Base-by-base conservation (phyloP, 1,140 invertebrate genomes). In the Pseudomyrmex sp. region DNA sequence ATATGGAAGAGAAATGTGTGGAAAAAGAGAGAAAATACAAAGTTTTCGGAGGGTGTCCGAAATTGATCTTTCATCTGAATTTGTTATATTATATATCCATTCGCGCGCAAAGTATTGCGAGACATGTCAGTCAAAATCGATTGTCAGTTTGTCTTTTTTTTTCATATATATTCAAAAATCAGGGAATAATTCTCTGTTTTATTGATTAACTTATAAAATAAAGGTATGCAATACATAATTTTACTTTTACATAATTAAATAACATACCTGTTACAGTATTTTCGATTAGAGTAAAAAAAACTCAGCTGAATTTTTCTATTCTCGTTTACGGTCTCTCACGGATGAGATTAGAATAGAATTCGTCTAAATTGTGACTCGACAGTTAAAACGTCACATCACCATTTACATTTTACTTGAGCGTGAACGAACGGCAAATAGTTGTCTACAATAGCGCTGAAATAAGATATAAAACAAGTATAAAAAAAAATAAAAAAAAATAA, bases 181-280 rank as follows among this genome's bases (percentile, higher is more conserved):
- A 82, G 86, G 74, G 86, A 75, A 84, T 77, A 77, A 79, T 82
- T 82, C 76, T 88, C 66, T 89, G 84, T 89, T 89, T 89, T 84
- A 89, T 44, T 74, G 58, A 83, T 89, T 86, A 89, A 91, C 63
- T 85, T 93, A 91, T 94, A 93, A 91, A 93, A 91, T 93, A 93
- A 92, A 92, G 86, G 89, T 92, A 91, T 89, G 85, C 85, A 85
- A 92, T 91, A 92, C 66, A 82, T 92, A 92, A 91, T 91, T 92
- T 80, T 90, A 92, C 88, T 90, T 89, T 91, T 92, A 92, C 88
- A 90, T 93, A 90, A 91, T 94, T 91, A 92, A 92, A 93, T 35
- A 35, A 35, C 35, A 94, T 93, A 94, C 93, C 93, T 94, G 90
- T 88, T 93, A 91, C 93, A 94, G 93, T 94, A 94, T 94, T 94